Evolutionary conservation across 30 jellyfish, hydroid and myxozoan species (phyloP).

Genomic region (Cassiopea andromeda): DNA sequence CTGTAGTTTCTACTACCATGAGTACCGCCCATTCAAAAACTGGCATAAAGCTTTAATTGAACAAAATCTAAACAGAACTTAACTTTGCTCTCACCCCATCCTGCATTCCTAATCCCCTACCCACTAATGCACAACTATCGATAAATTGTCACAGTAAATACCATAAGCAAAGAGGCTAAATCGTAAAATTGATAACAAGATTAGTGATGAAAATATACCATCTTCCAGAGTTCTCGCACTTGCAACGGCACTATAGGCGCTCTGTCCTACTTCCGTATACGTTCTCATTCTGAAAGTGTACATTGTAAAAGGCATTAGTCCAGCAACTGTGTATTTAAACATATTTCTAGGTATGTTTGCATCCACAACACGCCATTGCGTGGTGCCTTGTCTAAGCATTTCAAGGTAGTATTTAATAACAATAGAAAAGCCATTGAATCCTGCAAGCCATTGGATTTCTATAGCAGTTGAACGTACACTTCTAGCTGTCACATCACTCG

Average conservation of each 20-base stretch:
- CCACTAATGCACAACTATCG: too few relatives aligned
- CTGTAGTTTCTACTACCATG: too few relatives aligned
- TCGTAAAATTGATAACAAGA: too few relatives aligned
- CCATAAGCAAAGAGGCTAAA: too few relatives aligned
- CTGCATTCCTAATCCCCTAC: too few relatives aligned
- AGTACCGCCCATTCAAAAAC: too few relatives aligned
- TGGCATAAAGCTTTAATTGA: too few relatives aligned
- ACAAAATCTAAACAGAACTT: too few relatives aligned
- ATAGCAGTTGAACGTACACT: conserved; percentile 33
- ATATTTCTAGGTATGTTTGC: conserved; percentile 6
- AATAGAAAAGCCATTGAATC: conserved; percentile 58
- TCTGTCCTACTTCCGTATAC: conserved; percentile 19
- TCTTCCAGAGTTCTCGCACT: conserved; percentile 51
- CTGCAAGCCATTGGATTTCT: conserved; percentile 41
- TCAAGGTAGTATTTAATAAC: conserved; percentile 47
- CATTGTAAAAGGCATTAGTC: conserved; percentile 61
- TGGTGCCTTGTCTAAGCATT: conserved; percentile 25
- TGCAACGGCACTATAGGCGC: conserved; percentile 20
- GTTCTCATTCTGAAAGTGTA: conserved; percentile 33
- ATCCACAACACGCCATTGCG: conserved; percentile 15
- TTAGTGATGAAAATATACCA: conserved; percentile 9
- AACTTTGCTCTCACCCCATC: too few relatives aligned
- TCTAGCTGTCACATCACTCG: conserved; percentile 16
- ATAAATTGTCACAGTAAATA: too few relatives aligned
- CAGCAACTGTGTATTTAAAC: conserved; percentile 34